phyloP scores from a whole-genome alignment of 2,888 invertebrate species.

The Eledona agricola region DNA sequence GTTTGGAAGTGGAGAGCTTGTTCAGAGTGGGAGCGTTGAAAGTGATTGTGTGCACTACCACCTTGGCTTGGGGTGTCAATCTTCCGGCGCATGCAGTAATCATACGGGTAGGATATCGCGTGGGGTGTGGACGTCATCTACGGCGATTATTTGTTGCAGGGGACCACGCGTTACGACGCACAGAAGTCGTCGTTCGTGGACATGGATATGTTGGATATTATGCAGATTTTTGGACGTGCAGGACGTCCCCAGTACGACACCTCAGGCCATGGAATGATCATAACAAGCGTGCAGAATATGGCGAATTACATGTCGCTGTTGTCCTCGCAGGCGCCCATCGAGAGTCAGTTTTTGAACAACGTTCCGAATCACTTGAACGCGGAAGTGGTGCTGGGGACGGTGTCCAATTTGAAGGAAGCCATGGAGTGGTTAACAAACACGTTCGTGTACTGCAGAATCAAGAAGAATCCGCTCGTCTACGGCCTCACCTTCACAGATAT shows the following conservation, averaged over 20 bases:
- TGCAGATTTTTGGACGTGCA: constrained; percentile 98
- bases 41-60: constrained; percentile 95
- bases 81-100: constrained; percentile 98
- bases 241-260: constrained; percentile 98
- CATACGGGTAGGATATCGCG: constrained; percentile 74
- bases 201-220: constrained; percentile 94
- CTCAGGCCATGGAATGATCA: constrained; percentile 93
- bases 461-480: constrained; percentile 86
- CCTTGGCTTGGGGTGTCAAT: constrained; percentile 99
- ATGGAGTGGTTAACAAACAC: constrained; percentile 98
- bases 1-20: constrained; percentile 74
- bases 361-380: constrained; percentile 98
- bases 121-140: background rate
- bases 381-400: constrained; percentile 95
- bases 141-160: constrained; percentile 67
- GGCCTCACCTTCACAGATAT: constrained; percentile 70
- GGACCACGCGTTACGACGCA: constrained; percentile 97
- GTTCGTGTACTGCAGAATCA: constrained; percentile 93
- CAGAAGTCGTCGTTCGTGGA: constrained; percentile 94
- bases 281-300: constrained; percentile 91
- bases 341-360: constrained; percentile 93
- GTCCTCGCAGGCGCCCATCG: constrained; percentile 97
- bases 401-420: constrained; percentile 94
- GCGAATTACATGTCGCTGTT: constrained; percentile 92
- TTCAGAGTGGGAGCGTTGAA: constrained; percentile 89